phyloP scores from a whole-genome alignment of 1,140 invertebrate genomes.

The Drosophila nebulosa region DNA sequence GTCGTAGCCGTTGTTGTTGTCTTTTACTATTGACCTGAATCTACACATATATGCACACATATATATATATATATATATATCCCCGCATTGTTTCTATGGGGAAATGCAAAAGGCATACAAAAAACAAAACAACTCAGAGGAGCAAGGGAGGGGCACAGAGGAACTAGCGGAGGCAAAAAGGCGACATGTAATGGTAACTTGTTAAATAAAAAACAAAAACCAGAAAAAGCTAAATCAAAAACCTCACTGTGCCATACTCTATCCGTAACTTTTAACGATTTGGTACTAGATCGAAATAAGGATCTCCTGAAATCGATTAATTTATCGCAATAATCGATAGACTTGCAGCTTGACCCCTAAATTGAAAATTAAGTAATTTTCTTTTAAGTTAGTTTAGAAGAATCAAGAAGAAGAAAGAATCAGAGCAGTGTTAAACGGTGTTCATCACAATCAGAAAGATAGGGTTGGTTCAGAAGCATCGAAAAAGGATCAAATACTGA shows the following conservation, averaged over 20 bases:
- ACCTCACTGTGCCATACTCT: background rate
- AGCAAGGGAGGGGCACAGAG: background rate
- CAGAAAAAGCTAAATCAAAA: background rate
- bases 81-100: background rate
- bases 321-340: no score
- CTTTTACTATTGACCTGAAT: constrained; percentile 1
- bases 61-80: background rate
- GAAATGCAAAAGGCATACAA: background rate
- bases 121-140: background rate
- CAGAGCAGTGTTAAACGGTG: no score
- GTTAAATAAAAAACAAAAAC: background rate
- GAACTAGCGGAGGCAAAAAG: background rate
- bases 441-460: no score
- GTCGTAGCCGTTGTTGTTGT: background rate
- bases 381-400: no score
- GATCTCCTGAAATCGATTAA: no score
- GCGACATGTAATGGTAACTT: background rate
- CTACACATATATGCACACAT: background rate
- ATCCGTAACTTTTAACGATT: no score
- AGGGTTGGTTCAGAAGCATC: no score
- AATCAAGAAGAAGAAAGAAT: no score
- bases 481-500: no score
- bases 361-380: no score
- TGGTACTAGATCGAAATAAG: no score
- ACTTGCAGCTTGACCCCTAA: no score